Percentiles rank a stretch among this genome's conserved stretches.
phyloP scores from a whole-genome alignment of 2,113 vertebrate genomes.

The Myocastor coypus region DNA sequence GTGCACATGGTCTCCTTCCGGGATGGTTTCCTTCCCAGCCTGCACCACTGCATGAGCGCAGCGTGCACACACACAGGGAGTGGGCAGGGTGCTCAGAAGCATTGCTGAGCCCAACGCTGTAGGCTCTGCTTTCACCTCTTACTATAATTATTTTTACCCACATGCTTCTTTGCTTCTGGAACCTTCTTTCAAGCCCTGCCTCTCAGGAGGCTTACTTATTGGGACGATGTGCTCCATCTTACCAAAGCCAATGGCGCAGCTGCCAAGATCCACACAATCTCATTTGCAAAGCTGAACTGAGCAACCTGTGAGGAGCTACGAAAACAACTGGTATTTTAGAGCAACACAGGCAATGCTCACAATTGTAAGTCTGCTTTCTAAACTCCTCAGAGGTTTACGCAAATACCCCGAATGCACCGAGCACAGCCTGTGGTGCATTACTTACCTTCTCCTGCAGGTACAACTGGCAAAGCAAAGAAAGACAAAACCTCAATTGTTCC shows the following conservation, averaged over 20 bases:
- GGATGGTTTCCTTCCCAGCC: conserved; percentile 31
- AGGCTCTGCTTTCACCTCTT: conserved; percentile 36
- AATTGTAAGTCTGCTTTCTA: conserved; percentile 8
- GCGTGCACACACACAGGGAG: not conserved
- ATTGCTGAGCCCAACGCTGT: conserved; percentile 8
- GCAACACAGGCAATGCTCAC: not conserved
- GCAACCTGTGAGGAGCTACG: not conserved
- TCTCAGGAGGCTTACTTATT: conserved; percentile 24
- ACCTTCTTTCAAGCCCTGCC: not conserved
- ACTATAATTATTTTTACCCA: conserved; percentile 57
- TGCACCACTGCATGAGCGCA: too few relatives aligned
- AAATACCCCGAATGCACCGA: conserved; percentile 17
- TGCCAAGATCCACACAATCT: conserved; percentile 33
- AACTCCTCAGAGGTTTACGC: not conserved
- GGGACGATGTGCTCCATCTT: conserved; percentile 4
- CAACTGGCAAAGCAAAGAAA: conserved; percentile 2
- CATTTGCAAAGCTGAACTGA: not conserved
- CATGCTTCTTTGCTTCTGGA: conserved; percentile 55
- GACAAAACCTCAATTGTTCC: conserved; percentile 33
- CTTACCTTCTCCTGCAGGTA: conserved; percentile 11
- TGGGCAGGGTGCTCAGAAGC: conserved; percentile 4
- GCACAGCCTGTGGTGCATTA: not conserved
- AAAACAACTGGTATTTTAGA: not conserved
- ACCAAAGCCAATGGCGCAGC: conserved; percentile 1
- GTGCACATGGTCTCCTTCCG: conserved; percentile 61